These are phyloP conservation scores for Oopsacas minuta DNA, from an alignment of 37 sponge, comb jelly and placozoan genomes.

Conservation along the genomic window DNA sequence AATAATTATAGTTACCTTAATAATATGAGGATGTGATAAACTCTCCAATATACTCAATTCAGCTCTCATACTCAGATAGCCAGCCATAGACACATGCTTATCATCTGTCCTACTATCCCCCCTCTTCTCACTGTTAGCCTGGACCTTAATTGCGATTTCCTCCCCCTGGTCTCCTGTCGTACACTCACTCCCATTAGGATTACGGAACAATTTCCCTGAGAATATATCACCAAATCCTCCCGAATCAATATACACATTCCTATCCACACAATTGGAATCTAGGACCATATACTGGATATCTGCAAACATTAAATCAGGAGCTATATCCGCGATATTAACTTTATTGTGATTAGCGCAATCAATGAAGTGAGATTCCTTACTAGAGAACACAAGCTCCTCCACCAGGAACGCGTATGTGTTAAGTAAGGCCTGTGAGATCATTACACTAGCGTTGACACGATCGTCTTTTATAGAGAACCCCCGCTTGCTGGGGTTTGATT, in stretches of 20 bases:
- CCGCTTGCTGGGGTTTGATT: not conserved
- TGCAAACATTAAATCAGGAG: constrained; percentile 72
- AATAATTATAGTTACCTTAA: too few species aligned
- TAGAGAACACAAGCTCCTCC: constrained; percentile 35
- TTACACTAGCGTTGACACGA: not conserved
- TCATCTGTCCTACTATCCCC: not conserved
- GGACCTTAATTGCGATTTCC: constrained; percentile 65
- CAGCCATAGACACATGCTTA: not conserved
- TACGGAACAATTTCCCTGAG: constrained; percentile 27
- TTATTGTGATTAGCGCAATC: constrained; percentile 46
- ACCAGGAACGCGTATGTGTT: constrained; percentile 71
- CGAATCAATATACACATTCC: constrained; percentile 46
- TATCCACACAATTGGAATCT: constrained; percentile 31
- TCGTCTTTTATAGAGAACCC: not conserved
- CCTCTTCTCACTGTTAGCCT: constrained; percentile 25
- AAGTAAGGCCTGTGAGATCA: not conserved
- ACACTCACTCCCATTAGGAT: not conserved
- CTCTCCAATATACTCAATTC: constrained; percentile 57
- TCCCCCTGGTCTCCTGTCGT: constrained; percentile 32
- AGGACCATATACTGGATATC: constrained; percentile 50
- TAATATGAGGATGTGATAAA: constrained; percentile 49
- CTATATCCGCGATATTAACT: constrained; percentile 36
- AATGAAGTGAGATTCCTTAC: constrained; percentile 19
- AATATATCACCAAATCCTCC: constrained; percentile 73
- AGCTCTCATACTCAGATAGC: constrained; percentile 25